These are phyloP conservation scores for Mesocricetus auratus DNA, from an alignment of 2,113 vertebrate species.

Conservation along the genomic window DNA sequence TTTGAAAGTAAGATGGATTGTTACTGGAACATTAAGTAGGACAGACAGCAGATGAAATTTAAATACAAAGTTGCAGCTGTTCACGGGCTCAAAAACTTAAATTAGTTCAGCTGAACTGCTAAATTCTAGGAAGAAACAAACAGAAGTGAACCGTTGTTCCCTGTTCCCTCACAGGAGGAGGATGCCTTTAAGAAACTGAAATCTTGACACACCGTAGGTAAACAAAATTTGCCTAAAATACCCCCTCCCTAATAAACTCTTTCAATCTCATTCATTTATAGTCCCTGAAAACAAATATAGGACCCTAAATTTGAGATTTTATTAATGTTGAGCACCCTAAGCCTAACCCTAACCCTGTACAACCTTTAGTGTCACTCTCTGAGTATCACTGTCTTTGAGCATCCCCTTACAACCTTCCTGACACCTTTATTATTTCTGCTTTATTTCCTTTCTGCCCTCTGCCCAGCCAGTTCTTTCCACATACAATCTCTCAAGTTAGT, in stretches of 20 bases:
- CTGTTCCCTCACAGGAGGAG: not conserved
- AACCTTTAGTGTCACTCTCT: not conserved
- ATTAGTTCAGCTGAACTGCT: slow-evolving; percentile 74
- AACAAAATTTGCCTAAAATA: slow-evolving; percentile 3
- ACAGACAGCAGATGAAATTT: slow-evolving; percentile 79
- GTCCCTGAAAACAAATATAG: not conserved
- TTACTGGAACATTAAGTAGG: slow-evolving; percentile 82
- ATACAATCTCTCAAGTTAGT: not conserved
- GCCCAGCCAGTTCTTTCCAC: not conserved
- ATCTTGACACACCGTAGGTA: not conserved
- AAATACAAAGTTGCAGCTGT: slow-evolving; percentile 79
- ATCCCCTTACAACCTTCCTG: no score
- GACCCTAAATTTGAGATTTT: not conserved
- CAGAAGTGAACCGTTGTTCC: slow-evolving; percentile 50
- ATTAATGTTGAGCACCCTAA: not conserved
- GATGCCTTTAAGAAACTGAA: slow-evolving; percentile 49
- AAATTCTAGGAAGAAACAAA: slow-evolving; percentile 71
- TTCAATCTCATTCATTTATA: not conserved
- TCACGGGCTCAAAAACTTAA: slow-evolving; percentile 71
- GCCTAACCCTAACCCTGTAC: no score
- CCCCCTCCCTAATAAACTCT: not conserved
- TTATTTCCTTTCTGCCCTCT: not conserved
- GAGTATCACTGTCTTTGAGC: not conserved
- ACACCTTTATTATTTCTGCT: not conserved
- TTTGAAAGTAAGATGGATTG: slow-evolving; percentile 81